Evolutionary conservation across 2,888 invertebrate genomes (phyloP), one percentile per base, ranked within the genome.

Genomic region (Caenorhabditis sp.): DNA sequence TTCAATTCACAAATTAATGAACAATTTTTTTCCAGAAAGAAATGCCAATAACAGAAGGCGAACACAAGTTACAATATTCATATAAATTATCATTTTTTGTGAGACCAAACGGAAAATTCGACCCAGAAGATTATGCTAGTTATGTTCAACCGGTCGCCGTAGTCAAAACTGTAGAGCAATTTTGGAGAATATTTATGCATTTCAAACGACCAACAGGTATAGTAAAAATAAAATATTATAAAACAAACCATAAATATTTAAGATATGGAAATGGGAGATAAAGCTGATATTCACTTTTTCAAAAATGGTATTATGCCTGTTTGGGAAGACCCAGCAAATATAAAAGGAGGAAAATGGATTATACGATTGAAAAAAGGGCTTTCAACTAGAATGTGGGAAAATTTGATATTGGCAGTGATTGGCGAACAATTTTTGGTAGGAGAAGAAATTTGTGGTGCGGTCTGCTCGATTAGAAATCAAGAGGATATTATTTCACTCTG

Each of bases 271-370:
- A 91, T 97, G 84, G 93, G 93, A 54, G 93, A 94, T 21, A 94
- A 94, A 87, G 90, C 95, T 87, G 96, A 97, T 90, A 92, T 96
- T 87, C 97, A 97, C 89, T 91, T 99, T 73, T 99, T 99, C 90
- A 97, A 97, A 91, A 92, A 95, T 85, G 97, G 97, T 83, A 96
- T 99, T 87, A 94, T 95, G 89, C 97, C 97, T 25, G 97, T 99
- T 94, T 99, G 97, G 99, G 99, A 99, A 91, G 97, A 97, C 89
- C 92, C 93, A 70, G 94, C 95, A 59, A 99, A 99, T 90, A 93
- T 93, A 88, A 93, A 93, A 89, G 97, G 99, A 63, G 99, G 97
- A 31, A 97, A 97, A 90, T 99, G 97, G 97, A 94, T 97, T 83
- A 93, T 97, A 78, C 91, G 96, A 82, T 91, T 97, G 88, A 93